Evolutionary conservation across 1,140 invertebrate species (phyloP), one percentile per base, ranked within the genome.

Genomic region (Protaetia brevitarsis): DNA sequence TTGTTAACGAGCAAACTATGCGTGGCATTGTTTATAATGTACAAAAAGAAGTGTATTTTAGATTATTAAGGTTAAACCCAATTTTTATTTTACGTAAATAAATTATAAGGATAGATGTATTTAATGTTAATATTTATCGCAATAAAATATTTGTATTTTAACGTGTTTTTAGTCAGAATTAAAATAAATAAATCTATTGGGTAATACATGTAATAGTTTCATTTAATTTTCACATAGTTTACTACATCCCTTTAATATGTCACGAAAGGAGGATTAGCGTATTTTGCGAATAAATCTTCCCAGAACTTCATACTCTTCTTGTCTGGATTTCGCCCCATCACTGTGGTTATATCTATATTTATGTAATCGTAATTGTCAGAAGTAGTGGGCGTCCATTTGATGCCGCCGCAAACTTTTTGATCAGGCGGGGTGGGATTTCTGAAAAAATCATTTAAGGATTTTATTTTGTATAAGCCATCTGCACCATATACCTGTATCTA

Each of bases 1-100:
- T n/a, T n/a, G n/a, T n/a, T n/a, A n/a, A n/a, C n/a, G n/a, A n/a
- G n/a, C n/a, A n/a, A n/a, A n/a, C n/a, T 59, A 31, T 11, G 27
- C 26, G 16, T 59, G 13, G 26, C 11, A 28, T 59, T 59, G 57
- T 59, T 59, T 29, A 59, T 59, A n/a, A 29, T 59, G 57, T 59
- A 59, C 57, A 59, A 28, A 59, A 16, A n/a, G n/a, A n/a, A 29
- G 16, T 59, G 30, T 31, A 10, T 59, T 59, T 29, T 59, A 29
- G 16, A 28, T 29, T 59, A 27, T 59, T n/a, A n/a, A 51, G 16
- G 19, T 10, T 51, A 51, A 7, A 51, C 26, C 26, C 19, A 51
- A 51, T 51, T 51, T 51, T 51, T 51, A 51, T n/a, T n/a, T n/a
- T n/a, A 51, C 41, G n/a, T 6, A 19, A 51, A 23, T 51, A 51